Evolutionary conservation across 2,888 invertebrate genomes (phyloP).

Genomic region (Agrotis ipsilon): DNA sequence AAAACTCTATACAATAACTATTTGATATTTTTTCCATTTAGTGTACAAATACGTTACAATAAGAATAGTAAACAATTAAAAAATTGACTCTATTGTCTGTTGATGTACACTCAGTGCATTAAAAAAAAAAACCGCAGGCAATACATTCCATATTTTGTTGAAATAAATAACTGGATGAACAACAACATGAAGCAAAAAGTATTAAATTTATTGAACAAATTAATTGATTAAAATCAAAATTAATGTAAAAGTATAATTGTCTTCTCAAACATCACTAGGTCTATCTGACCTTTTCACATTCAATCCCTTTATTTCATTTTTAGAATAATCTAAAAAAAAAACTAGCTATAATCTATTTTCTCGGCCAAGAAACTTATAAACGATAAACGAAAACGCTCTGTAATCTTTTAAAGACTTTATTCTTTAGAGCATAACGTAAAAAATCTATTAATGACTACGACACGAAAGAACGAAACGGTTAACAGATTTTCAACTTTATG

Average conservation of each 20-base stretch:
- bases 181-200: neutral
- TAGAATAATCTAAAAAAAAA: too few relatives aligned
- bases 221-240: slow-evolving; percentile 7
- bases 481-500: too few relatives aligned
- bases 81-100: slow-evolving; percentile 67
- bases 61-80: slow-evolving; percentile 64
- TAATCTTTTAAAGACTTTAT: too few relatives aligned
- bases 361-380: too few relatives aligned
- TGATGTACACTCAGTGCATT: slow-evolving; percentile 63
- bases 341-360: too few relatives aligned
- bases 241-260: slow-evolving; percentile 7
- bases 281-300: neutral
- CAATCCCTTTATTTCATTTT: neutral
- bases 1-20: slow-evolving; percentile 51
- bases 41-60: slow-evolving; percentile 55
- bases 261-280: neutral
- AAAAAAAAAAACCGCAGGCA: neutral
- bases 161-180: slow-evolving; percentile 21
- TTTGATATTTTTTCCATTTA: slow-evolving; percentile 58
- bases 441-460: too few relatives aligned
- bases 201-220: slow-evolving; percentile 2
- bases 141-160: slow-evolving; percentile 1
- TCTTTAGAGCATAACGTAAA: too few relatives aligned
- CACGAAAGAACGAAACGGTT: too few relatives aligned
- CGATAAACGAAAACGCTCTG: too few relatives aligned